Percentiles rank a stretch among this genome's conserved stretches.
Conservation (phyloP, 2,113 vertebrate species). For the Nibea coibor region DNA sequence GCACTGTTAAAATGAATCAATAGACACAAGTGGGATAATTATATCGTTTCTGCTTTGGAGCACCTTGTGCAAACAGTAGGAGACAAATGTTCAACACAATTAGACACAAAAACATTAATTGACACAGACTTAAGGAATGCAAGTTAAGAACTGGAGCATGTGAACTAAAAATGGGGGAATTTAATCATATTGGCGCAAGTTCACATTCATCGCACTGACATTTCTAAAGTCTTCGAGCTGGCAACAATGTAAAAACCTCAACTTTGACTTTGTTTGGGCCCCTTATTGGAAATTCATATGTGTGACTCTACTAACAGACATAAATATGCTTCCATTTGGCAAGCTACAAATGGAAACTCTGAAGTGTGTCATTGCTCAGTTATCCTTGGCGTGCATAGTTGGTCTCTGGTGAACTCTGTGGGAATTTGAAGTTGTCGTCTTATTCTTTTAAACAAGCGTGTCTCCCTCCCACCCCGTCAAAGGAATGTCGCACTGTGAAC, state of each 20-base stretch:
- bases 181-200: slow-evolving; percentile 67
- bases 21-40: slow-evolving; percentile 59
- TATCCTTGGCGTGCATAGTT: slow-evolving; percentile 84
- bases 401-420: slow-evolving; percentile 66
- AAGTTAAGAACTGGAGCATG: slow-evolving; percentile 62
- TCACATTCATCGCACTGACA: slow-evolving; percentile 66
- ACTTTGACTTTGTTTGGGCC: slow-evolving; percentile 39
- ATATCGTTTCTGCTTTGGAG: slow-evolving; percentile 70
- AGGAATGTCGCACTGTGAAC: slow-evolving; percentile 80
- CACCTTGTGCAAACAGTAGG: slow-evolving; percentile 70
- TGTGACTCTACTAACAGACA: slow-evolving; percentile 60
- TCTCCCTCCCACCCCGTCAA: slow-evolving; percentile 54
- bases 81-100: slow-evolving; percentile 55
- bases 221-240: slow-evolving; percentile 52
- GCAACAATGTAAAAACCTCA: slow-evolving; percentile 59
- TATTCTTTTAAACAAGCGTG: slow-evolving; percentile 65
- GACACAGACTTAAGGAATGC: slow-evolving; percentile 74
- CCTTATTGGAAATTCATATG: slow-evolving; percentile 24
- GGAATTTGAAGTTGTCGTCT: slow-evolving; percentile 60
- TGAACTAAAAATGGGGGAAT: slow-evolving; percentile 61
- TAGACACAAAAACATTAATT: slow-evolving; percentile 61
- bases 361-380: slow-evolving; percentile 75
- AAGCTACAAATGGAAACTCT: slow-evolving; percentile 79
- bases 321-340: slow-evolving; percentile 69
- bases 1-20: slow-evolving; percentile 75